Evolutionary conservation across 2,113 vertebrate genomes (phyloP), one percentile per base, ranked within the genome.

Genomic region (Dipodomys stephensi): DNA sequence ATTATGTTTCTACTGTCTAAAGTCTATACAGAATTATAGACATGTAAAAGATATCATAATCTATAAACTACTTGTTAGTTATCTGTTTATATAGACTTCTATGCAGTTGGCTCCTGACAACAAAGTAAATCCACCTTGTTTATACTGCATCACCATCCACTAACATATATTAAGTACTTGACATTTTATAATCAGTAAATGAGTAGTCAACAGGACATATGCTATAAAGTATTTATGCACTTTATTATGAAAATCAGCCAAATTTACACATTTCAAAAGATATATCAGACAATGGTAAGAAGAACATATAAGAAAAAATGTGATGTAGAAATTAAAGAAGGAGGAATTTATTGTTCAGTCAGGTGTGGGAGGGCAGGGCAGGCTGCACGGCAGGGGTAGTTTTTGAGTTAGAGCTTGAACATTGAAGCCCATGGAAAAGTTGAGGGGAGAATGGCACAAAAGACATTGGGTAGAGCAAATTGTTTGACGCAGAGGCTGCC

Each of bases 1-100:
- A 81, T 78, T 68, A 65, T 57, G 15, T 57, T 57, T 72, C 8
- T 3, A 27, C 5, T 49, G 69, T 68, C 16, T 90, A 15, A 53
- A 46, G 69, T 39, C 44, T 3, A 15, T 71, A 83, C 8, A 64
- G 27, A 22, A 57, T 9, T 72, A 1, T 11, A 18, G 9, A 67
- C 18, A 57, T 71, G 71, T 94, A 93, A 78, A 3, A 78, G 86
- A 69, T 77, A 83, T 67, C 22, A 62, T 39, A 27, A 53, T 88
- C 77, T 86, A 49, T 92, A 62, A 74, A 62, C 68, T 19, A 35
- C 35, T 76, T 32, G 53, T 32, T 92, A 25, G 22, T 73, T 79
- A 69, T 53, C 74, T 86, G 32, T 77, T 10, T 7, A 27, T 10
- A 30, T 9, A 76, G 27, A 64, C 10, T 88, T 71, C 35, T 62